Evolutionary conservation across 2,113 vertebrate species (phyloP).

Genomic region (Lophius piscatorius): DNA sequence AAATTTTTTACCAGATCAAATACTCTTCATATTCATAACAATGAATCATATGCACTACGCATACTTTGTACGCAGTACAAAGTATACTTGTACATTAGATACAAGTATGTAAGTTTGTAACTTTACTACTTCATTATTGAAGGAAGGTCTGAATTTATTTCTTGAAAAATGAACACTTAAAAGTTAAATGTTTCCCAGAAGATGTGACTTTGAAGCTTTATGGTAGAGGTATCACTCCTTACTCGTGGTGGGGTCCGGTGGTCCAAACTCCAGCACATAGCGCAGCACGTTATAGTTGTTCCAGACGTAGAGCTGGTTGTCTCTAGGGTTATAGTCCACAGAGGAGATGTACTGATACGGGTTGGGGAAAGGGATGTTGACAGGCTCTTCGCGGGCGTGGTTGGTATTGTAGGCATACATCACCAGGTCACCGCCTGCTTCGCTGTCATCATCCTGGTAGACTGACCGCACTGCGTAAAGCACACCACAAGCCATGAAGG

Average conservation of each 20-base stretch:
- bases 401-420: constrained; percentile 95
- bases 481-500: constrained; percentile 96
- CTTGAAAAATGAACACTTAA: too few relatives aligned
- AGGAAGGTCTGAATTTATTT: too few relatives aligned
- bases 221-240: constrained; percentile 19
- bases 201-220: too few relatives aligned
- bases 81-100: too few relatives aligned
- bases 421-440: constrained; percentile 88
- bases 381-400: constrained; percentile 83
- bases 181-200: background rate
- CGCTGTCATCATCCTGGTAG: constrained; percentile 93
- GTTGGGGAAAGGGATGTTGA: constrained; percentile 90
- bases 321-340: constrained; percentile 93
- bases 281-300: constrained; percentile 95
- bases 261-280: constrained; percentile 90
- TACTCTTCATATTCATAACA: too few relatives aligned
- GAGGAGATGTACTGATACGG: constrained; percentile 95
- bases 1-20: too few relatives aligned
- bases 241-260: constrained; percentile 88
- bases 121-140: too few relatives aligned
- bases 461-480: constrained; percentile 93
- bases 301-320: constrained; percentile 97
- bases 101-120: too few relatives aligned
- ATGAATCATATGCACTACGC: too few relatives aligned
- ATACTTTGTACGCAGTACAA: too few relatives aligned